Conservation (phyloP, 2,113 vertebrate species). For the Seriola dumerili region DNA sequence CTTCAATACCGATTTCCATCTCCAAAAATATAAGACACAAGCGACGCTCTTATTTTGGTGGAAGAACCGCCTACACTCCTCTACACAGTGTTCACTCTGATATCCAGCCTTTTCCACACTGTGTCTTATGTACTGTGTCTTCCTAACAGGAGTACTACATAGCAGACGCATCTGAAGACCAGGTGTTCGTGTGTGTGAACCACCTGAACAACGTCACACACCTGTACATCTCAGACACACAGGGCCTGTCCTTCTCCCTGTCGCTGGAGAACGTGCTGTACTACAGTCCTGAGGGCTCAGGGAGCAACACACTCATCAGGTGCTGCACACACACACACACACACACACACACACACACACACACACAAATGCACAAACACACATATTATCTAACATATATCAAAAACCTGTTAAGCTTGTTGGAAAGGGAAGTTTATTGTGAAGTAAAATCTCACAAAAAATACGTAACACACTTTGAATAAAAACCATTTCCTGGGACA, state of each 20-base stretch:
- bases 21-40: constrained; percentile 1
- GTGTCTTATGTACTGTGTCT: neutral
- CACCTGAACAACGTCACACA: constrained; percentile 94
- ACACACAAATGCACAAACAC: neutral
- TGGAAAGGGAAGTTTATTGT: neutral
- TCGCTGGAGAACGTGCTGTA: constrained; percentile 95
- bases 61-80: neutral
- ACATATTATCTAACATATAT: neutral
- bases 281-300: constrained; percentile 92
- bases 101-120: neutral
- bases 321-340: constrained; percentile 78
- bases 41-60: neutral
- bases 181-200: constrained; percentile 98
- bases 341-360: constrained; percentile 19
- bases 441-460: too few species aligned
- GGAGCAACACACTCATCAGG: constrained; percentile 95
- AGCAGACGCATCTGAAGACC: constrained; percentile 95
- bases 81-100: neutral
- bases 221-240: constrained; percentile 96
- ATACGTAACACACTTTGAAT: neutral
- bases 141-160: constrained; percentile 93
- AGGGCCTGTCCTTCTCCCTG: constrained; percentile 94
- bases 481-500: neutral
- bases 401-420: neutral
- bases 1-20: neutral